These are phyloP conservation scores for Molanna angustata DNA, from an alignment of 2,888 invertebrate species.

Conservation along the genomic window DNA sequence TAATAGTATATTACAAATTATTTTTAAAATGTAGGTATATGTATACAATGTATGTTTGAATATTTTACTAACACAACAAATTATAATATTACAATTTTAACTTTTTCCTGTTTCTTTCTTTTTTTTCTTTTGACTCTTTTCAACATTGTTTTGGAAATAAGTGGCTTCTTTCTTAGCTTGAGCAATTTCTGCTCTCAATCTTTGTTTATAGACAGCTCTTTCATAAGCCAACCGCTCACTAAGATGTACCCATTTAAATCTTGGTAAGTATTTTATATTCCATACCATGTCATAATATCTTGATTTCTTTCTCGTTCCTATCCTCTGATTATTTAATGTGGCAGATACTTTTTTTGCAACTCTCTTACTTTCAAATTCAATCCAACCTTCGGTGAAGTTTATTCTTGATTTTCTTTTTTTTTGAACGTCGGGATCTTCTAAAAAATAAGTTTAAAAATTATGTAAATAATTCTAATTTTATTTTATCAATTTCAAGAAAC, in stretches of 20 bases:
- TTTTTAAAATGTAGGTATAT: no score
- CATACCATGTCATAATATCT: constrained; percentile 89
- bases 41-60: no score
- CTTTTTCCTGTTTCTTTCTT: no score
- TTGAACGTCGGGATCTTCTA: constrained; percentile 45
- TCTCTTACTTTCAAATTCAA: constrained; percentile 87
- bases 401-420: constrained; percentile 56
- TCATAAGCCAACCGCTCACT: constrained; percentile 93
- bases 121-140: constrained; percentile 69
- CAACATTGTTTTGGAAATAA: constrained; percentile 80
- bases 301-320: constrained; percentile 81
- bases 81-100: no score
- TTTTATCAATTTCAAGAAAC: no score
- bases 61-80: no score
- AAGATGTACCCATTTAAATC: constrained; percentile 95
- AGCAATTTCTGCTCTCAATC: constrained; percentile 80
- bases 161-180: constrained; percentile 90
- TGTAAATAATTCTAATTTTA: not conserved
- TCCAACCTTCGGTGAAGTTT: constrained; percentile 90
- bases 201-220: constrained; percentile 82
- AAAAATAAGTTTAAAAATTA: constrained; percentile 12
- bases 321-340: constrained; percentile 81
- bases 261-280: constrained; percentile 94
- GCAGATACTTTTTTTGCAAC: constrained; percentile 84
- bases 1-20: no score